phyloP scores from a whole-genome alignment of 2,113 vertebrate genomes.

The Mesitornis unicolor region DNA sequence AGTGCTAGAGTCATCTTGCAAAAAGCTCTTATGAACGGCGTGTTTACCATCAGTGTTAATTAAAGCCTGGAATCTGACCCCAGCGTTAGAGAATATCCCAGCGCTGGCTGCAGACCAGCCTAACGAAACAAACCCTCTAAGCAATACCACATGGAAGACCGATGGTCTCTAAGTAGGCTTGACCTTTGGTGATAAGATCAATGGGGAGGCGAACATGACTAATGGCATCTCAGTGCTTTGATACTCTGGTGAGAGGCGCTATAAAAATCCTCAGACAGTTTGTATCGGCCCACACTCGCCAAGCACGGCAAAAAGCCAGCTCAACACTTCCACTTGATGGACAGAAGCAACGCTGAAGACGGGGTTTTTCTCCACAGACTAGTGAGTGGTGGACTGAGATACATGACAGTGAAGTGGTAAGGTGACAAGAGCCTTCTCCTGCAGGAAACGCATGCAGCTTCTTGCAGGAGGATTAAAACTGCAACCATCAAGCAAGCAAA shows the following conservation, averaged over 20 bases:
- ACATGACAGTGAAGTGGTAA: not conserved
- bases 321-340: not conserved
- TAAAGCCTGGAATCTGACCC: not conserved
- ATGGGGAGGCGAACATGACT: not conserved
- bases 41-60: constrained; percentile 1
- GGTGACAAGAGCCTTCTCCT: not conserved
- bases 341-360: not conserved
- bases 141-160: not conserved
- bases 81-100: not conserved
- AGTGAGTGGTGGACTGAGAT: not conserved
- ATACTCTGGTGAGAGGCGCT: not conserved
- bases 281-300: not conserved
- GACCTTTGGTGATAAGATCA: constrained; percentile 21
- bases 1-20: not conserved
- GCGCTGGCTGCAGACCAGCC: not conserved
- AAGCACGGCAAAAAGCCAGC: not conserved
- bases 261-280: constrained; percentile 3
- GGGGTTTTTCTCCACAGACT: not conserved
- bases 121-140: not conserved
- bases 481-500: not conserved
- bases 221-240: not conserved
- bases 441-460: not conserved
- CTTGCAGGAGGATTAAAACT: not conserved
- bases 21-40: not conserved
- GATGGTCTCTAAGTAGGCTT: not conserved